Percentiles rank a stretch among this genome's conserved stretches.
Evolutionary conservation across 2,888 invertebrate species (phyloP).

Genomic region (Cantharis nigra): DNA sequence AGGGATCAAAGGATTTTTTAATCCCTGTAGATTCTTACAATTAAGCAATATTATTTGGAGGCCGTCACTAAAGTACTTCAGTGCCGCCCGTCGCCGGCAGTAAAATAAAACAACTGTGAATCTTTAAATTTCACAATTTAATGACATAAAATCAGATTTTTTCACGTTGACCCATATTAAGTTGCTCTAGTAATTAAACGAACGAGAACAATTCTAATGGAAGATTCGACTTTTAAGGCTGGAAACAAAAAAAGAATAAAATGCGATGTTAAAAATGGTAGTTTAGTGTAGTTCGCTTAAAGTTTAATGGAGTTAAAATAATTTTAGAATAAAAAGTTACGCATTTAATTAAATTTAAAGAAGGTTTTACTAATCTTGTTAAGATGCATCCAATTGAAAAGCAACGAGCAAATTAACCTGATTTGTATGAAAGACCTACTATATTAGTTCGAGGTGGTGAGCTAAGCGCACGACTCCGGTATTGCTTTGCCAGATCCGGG

Average conservation of each 20-base stretch:
- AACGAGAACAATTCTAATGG: no score
- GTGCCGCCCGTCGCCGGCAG: no score
- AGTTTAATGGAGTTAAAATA: not conserved
- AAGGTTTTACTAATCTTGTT: conserved; percentile 25
- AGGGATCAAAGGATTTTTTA: no score
- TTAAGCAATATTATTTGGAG: no score
- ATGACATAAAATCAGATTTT: no score
- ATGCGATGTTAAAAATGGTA: not conserved
- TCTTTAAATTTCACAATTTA: no score
- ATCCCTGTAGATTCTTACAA: no score
- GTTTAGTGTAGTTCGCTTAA: not conserved
- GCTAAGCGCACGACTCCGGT: conserved; percentile 32
- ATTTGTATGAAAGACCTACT: conserved; percentile 32
- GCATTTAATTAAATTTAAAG: conserved; percentile 28
- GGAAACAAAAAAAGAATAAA: not conserved
- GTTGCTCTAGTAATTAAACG: no score
- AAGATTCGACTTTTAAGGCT: no score
- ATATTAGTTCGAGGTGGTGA: conserved; percentile 32
- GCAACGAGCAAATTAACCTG: conserved; percentile 30
- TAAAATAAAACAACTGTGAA: no score
- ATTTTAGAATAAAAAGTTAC: not conserved
- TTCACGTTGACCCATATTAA: no score
- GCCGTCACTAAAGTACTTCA: no score
- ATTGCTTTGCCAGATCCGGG: conserved; percentile 53
- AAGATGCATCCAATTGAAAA: conserved; percentile 31